Percentiles rank a stretch among this genome's conserved stretches.
Conservation (phyloP, 2,113 vertebrate genomes). For the Sminthopsis crassicaudata region DNA sequence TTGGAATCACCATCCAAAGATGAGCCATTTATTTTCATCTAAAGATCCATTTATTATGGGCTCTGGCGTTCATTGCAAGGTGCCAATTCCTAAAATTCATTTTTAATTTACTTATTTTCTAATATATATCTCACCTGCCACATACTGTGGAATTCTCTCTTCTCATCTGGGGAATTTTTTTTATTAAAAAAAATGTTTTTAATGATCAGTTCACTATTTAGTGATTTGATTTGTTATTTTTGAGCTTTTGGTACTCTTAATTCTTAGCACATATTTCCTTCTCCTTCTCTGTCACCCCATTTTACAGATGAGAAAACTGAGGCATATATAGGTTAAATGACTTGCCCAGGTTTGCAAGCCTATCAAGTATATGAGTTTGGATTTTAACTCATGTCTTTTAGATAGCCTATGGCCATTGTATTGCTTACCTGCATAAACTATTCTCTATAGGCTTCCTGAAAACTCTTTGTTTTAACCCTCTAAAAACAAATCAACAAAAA, state of each 20-base stretch:
- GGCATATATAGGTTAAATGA: neutral
- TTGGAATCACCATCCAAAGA: neutral
- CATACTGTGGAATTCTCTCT: neutral
- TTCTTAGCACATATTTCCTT: neutral
- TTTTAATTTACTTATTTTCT: neutral
- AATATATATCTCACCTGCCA: neutral
- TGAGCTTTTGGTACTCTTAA: conserved; percentile 13
- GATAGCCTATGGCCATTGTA: neutral
- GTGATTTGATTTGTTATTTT: neutral
- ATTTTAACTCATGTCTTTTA: neutral
- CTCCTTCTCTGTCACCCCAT: neutral
- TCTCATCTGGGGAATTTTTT: neutral
- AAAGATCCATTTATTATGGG: neutral
- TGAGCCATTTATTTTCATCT: neutral
- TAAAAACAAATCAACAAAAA: neutral
- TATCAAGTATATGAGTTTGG: neutral
- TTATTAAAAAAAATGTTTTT: neutral
- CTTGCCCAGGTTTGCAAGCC: neutral
- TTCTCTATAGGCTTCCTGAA: neutral
- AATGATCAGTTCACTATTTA: neutral
- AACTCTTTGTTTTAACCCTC: neutral
- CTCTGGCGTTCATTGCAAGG: neutral
- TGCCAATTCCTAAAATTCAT: neutral
- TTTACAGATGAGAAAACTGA: neutral
- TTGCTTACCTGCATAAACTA: neutral